Base-by-base conservation (phyloP, 2,113 vertebrate genomes). In the Excalfactoria chinensis region DNA sequence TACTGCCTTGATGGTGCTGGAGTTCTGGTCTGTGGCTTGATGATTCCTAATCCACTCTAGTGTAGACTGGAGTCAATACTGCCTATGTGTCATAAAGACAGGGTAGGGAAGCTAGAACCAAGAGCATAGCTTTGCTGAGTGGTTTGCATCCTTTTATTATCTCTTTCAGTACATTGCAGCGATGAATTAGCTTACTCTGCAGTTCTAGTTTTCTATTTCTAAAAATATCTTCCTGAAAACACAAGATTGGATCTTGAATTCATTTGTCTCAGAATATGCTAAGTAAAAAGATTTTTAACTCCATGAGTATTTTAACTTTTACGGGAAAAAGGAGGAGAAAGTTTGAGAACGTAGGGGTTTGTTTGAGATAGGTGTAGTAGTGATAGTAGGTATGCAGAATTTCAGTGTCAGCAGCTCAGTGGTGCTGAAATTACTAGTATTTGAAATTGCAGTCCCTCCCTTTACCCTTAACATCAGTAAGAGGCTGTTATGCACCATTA, bases 391-490 rank as follows among this genome's bases (percentile, higher is more conserved):
- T n/a, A 18, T 46, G 12, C 28, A 60, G 74, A 30, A 53, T 71
- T 72, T 46, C 55, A n/a, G 32, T 32, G 30, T 62, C 43, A 81
- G 48, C 37, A 55, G 23, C 59, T 87, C 69, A 53, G 0, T 40
- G 26, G 37, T 81, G 56, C 40, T 73, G 49, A 49, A 51, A 30
- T 70, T 40, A 21, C 10, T n/a, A 22, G 66, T 34, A 44, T 49
- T 79, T 76, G 53, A 64, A 76, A 77, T 76, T 46, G 71, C 60
- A 59, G 9, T 72, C 34, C 3, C 2, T 48, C 76, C 26, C 21
- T 18, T 11, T 16, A 1, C 1, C 12, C 28, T 14, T 32, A 8
- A 25, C 8, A 40, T 55, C n/a, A 48, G 6, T 1, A 1, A 48
- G 26, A 12, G 62, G 8, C 37, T 40, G 23, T 84, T 58, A 40